phyloP scores from a whole-genome alignment of 2,797 vertebrate species.

The Myotis planiceps region DNA sequence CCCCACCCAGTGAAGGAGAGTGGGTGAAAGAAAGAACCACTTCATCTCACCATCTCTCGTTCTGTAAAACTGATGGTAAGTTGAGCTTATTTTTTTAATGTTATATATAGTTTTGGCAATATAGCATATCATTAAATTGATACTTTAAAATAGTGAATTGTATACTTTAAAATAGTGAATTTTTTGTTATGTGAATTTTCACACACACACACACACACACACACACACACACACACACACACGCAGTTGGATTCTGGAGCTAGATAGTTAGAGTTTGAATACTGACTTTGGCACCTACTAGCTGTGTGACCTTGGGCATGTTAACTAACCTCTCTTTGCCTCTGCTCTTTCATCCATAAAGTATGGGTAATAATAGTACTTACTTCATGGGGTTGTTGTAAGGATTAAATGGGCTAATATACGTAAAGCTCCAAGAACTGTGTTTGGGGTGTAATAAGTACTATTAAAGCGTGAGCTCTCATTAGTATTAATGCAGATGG shows the following conservation, averaged over 20 bases:
- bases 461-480: neutral
- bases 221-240: neutral
- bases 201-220: neutral
- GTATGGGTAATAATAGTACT: neutral
- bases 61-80: neutral
- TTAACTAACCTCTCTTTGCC: neutral
- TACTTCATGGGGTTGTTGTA: neutral
- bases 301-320: neutral
- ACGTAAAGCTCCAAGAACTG: neutral
- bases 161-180: neutral
- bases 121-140: neutral
- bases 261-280: neutral
- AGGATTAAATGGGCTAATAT: neutral
- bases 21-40: neutral
- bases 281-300: neutral
- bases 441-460: neutral
- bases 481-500: neutral
- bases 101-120: neutral
- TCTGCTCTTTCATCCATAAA: conserved; percentile 1
- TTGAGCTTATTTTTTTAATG: neutral
- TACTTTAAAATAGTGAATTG: neutral
- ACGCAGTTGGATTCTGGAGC: conserved; percentile 29
- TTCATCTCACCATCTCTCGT: neutral
- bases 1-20: neutral
- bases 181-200: neutral